Percentiles rank a stretch among this genome's conserved stretches.
Evolutionary conservation across 2,797 vertebrate species (phyloP).

Genomic region (Acropternis orthonyx): DNA sequence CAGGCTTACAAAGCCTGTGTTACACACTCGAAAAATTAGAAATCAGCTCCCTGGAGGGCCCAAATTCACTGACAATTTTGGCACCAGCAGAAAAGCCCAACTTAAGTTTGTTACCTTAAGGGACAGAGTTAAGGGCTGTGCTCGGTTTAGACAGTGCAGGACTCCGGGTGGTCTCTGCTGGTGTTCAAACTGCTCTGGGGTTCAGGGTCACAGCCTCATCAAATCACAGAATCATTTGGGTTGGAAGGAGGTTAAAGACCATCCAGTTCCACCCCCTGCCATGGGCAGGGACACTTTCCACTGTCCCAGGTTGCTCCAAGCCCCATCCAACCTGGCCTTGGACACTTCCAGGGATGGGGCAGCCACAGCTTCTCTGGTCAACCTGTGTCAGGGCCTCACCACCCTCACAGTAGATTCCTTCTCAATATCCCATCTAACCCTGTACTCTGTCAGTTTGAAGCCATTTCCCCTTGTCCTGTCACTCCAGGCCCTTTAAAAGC

Average conservation of each 20-base stretch:
- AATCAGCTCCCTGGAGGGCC: not conserved
- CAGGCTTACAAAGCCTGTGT: not conserved
- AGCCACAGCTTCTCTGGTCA: not conserved
- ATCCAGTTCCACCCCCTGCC: not conserved
- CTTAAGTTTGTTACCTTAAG: not conserved
- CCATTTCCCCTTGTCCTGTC: not conserved
- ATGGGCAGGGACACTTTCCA: not conserved
- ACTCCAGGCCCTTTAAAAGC: not conserved
- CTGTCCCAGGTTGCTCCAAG: rapidly evolving
- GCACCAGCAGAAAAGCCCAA: not conserved
- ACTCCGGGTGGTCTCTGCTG: too few species aligned
- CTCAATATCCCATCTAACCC: not conserved
- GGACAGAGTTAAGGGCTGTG: too few species aligned
- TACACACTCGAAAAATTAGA: not conserved
- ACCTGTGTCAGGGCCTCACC: not conserved
- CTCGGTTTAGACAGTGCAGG: too few species aligned
- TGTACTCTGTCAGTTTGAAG: not conserved
- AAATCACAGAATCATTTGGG: not conserved
- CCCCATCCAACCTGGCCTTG: not conserved
- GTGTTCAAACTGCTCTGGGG: too few species aligned
- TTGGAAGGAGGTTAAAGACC: not conserved
- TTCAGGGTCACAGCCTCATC: too few species aligned
- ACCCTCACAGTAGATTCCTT: not conserved
- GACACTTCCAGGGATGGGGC: not conserved
- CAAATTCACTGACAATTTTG: not conserved